phyloP scores from a whole-genome alignment of 2,113 vertebrate species.

The Gallinago paraguaiae region DNA sequence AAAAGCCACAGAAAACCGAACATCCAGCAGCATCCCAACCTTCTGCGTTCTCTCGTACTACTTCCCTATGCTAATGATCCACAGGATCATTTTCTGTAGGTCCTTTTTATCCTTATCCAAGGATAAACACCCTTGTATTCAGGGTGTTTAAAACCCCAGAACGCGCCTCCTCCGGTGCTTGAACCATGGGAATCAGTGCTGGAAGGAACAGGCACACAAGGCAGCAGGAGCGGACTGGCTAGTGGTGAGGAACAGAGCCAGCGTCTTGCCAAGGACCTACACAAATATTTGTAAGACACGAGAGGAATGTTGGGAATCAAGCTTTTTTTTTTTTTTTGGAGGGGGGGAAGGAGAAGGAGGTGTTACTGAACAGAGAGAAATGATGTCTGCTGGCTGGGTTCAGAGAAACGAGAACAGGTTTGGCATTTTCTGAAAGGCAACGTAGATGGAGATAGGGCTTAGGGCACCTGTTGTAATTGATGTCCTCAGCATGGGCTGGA shows the following conservation, averaged over 20 bases:
- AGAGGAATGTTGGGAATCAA: constrained; percentile 24
- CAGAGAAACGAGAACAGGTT: not conserved
- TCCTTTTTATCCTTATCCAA: no score
- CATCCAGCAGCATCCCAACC: not conserved
- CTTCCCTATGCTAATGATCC: not conserved
- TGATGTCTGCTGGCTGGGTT: not conserved
- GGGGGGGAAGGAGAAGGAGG: not conserved
- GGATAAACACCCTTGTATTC: not conserved
- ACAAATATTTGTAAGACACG: constrained; percentile 2
- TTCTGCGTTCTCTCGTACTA: not conserved
- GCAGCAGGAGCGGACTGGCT: not conserved
- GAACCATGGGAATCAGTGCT: not conserved
- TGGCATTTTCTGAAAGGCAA: not conserved
- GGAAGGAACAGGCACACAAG: not conserved
- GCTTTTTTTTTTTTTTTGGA: not conserved
- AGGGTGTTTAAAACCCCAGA: not conserved
- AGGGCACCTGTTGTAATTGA: not conserved
- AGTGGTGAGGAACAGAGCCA: not conserved
- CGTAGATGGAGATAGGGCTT: not conserved
- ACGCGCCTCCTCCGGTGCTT: not conserved
- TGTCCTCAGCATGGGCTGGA: not conserved
- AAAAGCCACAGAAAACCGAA: not conserved
- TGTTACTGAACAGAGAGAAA: not conserved
- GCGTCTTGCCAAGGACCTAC: not conserved
- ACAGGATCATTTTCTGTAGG: not conserved